Conservation (phyloP, 2,797 vertebrate genomes). For the Yasuhikotakia modesta region DNA sequence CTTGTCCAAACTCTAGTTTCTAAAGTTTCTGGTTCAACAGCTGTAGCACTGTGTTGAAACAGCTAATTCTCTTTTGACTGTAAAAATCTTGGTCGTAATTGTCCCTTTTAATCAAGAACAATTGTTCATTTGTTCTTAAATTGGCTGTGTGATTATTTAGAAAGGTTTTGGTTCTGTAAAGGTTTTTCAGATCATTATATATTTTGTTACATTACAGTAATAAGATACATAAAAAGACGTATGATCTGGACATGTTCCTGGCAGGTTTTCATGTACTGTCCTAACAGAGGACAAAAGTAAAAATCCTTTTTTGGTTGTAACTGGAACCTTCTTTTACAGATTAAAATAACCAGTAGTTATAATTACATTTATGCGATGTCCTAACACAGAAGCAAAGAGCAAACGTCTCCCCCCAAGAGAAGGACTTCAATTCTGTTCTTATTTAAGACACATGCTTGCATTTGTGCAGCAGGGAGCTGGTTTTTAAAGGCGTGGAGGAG, state of each 20-base stretch:
- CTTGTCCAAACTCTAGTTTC: slow-evolving; percentile 2
- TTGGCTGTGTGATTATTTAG: not conserved
- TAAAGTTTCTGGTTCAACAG: not conserved
- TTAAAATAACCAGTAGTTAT: not conserved
- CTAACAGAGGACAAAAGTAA: not conserved
- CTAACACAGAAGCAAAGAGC: not conserved
- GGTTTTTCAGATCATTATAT: too few species aligned
- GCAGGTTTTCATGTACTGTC: too few species aligned
- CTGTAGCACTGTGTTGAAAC: not conserved
- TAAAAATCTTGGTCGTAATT: too few species aligned
- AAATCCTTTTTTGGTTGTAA: not conserved
- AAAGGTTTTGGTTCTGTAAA: too few species aligned
- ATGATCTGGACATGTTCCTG: not conserved
- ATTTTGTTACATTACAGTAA: too few species aligned
- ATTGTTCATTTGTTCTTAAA: not conserved
- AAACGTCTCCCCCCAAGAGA: slow-evolving; percentile 48
- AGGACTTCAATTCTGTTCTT: slow-evolving; percentile 68
- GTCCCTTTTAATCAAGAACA: not conserved
- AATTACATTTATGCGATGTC: not conserved
- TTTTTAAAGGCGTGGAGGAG: slow-evolving; percentile 57
- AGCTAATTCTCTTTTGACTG: too few species aligned
- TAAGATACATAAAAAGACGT: too few species aligned
- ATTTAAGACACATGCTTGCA: slow-evolving; percentile 67
- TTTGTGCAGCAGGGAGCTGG: slow-evolving; percentile 37
- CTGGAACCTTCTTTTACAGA: not conserved